These are phyloP conservation scores for Tenthredo amoena DNA, from an alignment of 2,888 invertebrate genomes.

Conservation along the genomic window DNA sequence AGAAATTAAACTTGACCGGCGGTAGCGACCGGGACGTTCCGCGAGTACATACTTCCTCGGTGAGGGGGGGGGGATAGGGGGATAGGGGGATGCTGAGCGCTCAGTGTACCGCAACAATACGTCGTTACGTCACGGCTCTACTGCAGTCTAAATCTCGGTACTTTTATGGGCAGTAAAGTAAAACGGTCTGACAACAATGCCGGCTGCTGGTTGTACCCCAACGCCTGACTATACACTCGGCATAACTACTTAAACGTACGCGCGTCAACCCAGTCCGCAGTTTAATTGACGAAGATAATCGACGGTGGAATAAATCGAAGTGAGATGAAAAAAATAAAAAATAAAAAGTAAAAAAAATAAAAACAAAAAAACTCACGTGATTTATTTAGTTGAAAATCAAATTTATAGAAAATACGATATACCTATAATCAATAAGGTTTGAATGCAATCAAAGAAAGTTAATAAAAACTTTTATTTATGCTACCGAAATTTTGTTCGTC, in stretches of 20 bases:
- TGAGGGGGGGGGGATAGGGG: not conserved
- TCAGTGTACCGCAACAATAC: constrained; percentile 67
- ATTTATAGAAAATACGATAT: no score
- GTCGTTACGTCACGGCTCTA: constrained; percentile 76
- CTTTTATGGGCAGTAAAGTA: constrained; percentile 78
- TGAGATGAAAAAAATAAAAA: not conserved
- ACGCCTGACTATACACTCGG: constrained; percentile 38
- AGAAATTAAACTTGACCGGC: constrained; percentile 34
- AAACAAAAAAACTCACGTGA: not conserved
- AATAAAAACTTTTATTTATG: not conserved
- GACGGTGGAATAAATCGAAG: not conserved
- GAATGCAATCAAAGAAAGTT: not conserved
- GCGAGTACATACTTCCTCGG: not conserved
- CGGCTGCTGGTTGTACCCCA: constrained; percentile 55
- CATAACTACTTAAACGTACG: constrained; percentile 22
- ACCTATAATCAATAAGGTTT: no score
- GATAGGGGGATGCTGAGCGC: not conserved
- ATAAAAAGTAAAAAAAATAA: not conserved
- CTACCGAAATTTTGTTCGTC: not conserved
- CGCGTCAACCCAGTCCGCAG: not conserved
- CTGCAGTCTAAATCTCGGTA: constrained; percentile 77
- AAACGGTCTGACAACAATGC: constrained; percentile 77
- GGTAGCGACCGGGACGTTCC: not conserved
- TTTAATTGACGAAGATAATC: not conserved
- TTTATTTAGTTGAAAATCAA: no score